Base-by-base conservation (phyloP, 2,888 invertebrate genomes). In the Euplagia quadripunctaria region DNA sequence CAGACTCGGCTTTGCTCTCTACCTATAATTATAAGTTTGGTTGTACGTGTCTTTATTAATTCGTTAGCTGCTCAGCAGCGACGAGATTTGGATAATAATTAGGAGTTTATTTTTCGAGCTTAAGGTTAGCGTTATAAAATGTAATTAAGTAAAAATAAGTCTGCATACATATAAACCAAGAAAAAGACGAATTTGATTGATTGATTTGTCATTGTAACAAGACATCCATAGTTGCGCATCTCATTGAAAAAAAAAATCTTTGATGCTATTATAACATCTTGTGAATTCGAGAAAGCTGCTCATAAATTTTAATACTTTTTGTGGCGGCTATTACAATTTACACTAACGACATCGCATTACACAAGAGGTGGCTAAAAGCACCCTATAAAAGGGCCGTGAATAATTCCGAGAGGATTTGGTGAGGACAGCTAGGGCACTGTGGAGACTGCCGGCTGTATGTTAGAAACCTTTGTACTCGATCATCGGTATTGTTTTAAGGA, bases 361-460 rank as follows among this genome's bases (percentile, higher is more conserved):
- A 74, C 76, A 79, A 85, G 86, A 85, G 86, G 86, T 87, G 86
- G 88, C 88, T 91, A 88, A 91, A 89, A 91, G 92, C 89, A 90
- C 88, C 88, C 89, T 92, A 91, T 91, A 91, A 92, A 91, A 91
- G 90, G 90, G 87, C 87, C 79, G 84, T 87, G 89, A 90, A 90
- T 91, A 89, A 92, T 91, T 88, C 82, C 83, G 70, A 77, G 76
- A 79, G 79, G 78, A 79, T 76, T 66, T 77, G 20, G 17, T 20
- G 12, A 20, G 12, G 17, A 55, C n/a, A 20, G 43, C 43, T 77
- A 74, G 73, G 72, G 71, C 73, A 63, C 67, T 61, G 63, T 58
- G 31, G 79, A 82, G 85, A 86, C 84, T 84, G 86, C 76, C 70
- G 70, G 82, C 68, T 76, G 71, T 70, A 74, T 81, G 78, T 81